Evolutionary conservation across 2,888 invertebrate species (phyloP).

Genomic region (Polietes domitor): DNA sequence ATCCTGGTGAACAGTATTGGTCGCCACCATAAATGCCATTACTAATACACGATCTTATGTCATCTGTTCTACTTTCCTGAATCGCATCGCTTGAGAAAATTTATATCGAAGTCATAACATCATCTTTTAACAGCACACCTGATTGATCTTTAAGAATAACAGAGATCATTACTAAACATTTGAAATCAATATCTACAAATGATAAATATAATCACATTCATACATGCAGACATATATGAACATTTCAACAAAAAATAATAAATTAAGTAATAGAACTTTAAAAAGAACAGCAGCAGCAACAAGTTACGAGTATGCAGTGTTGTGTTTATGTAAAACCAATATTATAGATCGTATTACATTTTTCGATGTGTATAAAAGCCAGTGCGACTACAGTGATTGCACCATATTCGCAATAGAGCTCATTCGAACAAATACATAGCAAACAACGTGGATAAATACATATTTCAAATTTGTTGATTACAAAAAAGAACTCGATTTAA

Average conservation of each 20-base stretch:
- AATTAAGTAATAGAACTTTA: constrained; percentile 47
- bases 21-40: background rate
- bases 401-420: constrained; percentile 41
- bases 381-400: constrained; percentile 1
- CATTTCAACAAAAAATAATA: no score
- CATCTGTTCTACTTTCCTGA: background rate
- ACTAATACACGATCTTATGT: background rate
- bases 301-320: background rate
- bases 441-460: constrained; percentile 63
- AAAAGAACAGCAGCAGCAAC: background rate
- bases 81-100: background rate
- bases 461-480: constrained; percentile 55
- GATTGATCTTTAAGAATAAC: constrained; percentile 31
- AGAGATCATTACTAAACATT: constrained; percentile 35
- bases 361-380: constrained; percentile 55
- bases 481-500: background rate
- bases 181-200: constrained; percentile 62
- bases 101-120: background rate
- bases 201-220: no score
- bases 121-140: constrained; percentile 53
- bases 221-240: background rate
- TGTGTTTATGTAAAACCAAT: constrained; percentile 46
- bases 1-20: no score
- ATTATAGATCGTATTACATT: constrained; percentile 48
- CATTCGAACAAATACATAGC: constrained; percentile 27